A percentile compares a stretch with the other conserved stretches of the same genome.
Evolutionary conservation across 2,113 vertebrate species (phyloP).

Genomic region (Stercorarius parasiticus): DNA sequence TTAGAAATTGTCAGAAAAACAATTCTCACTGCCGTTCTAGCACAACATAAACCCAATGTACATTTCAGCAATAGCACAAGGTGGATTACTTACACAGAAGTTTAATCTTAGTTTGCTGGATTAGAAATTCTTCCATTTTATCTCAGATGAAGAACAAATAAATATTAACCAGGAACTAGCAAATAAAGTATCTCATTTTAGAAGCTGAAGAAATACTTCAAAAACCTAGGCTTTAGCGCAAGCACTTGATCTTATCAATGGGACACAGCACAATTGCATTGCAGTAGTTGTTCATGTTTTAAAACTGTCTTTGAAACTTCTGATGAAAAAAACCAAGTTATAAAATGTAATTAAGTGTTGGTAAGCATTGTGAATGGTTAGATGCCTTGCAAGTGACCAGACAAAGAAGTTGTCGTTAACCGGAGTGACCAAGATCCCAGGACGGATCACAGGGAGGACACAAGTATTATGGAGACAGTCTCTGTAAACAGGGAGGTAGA

Average conservation of each 20-base stretch:
- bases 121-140: not conserved
- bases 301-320: not conserved
- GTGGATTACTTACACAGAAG: not conserved
- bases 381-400: not conserved
- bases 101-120: not conserved
- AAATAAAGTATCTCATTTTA: not conserved
- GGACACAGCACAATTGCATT: not conserved
- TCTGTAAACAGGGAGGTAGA: not conserved
- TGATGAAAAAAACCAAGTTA: not conserved
- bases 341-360: not conserved
- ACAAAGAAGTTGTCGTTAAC: not conserved
- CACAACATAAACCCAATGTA: not conserved
- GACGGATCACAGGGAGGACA: rapidly evolving
- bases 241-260: not conserved
- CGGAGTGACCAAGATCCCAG: not conserved
- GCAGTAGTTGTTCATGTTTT: not conserved
- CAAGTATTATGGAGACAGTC: not conserved
- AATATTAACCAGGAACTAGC: not conserved
- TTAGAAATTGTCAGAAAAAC: not conserved
- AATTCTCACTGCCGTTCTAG: not conserved
- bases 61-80: not conserved
- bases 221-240: not conserved
- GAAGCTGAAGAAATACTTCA: not conserved
- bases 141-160: not conserved
- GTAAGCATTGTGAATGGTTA: not conserved